Percentiles rank a stretch among this genome's conserved stretches.
Evolutionary conservation across 2,797 vertebrate species (phyloP).

Genomic region (Typhlichthys subterraneus): DNA sequence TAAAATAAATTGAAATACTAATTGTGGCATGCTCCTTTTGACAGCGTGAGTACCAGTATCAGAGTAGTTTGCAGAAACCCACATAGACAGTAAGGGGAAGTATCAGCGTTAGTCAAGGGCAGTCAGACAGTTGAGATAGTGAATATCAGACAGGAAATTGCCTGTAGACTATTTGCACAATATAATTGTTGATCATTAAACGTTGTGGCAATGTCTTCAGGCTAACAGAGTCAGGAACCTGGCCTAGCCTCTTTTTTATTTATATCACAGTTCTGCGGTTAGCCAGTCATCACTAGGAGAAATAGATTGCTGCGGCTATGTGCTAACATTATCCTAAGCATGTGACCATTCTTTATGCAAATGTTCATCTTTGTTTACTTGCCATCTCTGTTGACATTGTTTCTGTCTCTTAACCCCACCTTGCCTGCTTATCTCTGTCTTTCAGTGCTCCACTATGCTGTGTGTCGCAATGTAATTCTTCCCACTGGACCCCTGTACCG

Average conservation of each 20-base stretch:
- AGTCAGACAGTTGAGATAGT: neutral
- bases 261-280: constrained; percentile 37
- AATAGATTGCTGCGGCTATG: constrained; percentile 37
- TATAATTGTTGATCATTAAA: neutral
- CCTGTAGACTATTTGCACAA: too few species aligned
- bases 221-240: neutral
- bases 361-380: neutral
- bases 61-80: neutral
- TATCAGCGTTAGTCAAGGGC: constrained; percentile 5
- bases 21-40: neutral
- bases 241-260: constrained; percentile 9
- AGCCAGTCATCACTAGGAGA: constrained; percentile 38
- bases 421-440: constrained; percentile 1
- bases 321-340: constrained; percentile 11
- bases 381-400: neutral
- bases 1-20: too few species aligned
- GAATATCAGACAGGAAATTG: constrained; percentile 11
- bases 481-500: constrained; percentile 84
- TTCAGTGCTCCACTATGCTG: constrained; percentile 64
- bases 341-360: constrained; percentile 28
- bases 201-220: neutral
- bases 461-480: constrained; percentile 81
- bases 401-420: neutral
- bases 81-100: neutral
- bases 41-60: neutral